Base-by-base conservation (phyloP, 1,140 invertebrate genomes). In the Brachionus koreanus region DNA sequence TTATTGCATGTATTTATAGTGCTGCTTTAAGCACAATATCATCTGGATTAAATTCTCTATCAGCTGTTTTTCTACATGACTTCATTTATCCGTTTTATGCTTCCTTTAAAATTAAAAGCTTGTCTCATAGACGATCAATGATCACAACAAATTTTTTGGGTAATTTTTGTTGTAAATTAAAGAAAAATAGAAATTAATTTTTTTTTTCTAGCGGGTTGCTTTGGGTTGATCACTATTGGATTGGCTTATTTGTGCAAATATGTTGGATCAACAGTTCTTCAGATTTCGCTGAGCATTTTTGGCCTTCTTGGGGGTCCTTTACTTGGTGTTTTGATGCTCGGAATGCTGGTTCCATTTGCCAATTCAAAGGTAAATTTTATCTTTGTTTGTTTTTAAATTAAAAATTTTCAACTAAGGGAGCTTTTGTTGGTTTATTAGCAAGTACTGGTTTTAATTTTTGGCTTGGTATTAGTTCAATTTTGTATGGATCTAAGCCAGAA, bases 21-120 rank as follows among this genome's bases (percentile, higher is more conserved):
- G 94, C 93, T 1, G 92, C 93, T 0, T 89, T 96, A 1, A 96
- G 94, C 85, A 97, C 95, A 3, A 93, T 97, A 1, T 95, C 95
- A 0, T 94, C 94, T 25, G 94, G 94, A 75, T 87, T 97, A 74
- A 97, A 96, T 86, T 95, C 95, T 0, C 87, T 97, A 63, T 92
- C 95, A 0, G 95, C 95, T 0, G 93, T 97, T 5, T 93, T 93
- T 2, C 92, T 94, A 86, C 92, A 97, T 87, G 96, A 98, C 88
- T 82, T 82, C 81, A 84, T 84, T 85, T 85, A 67, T 79, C 79
- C 79, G 35, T n/a, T 69, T 13, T 57, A 76, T 42, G n/a, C 29
- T 33, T 13, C 25, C 29, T 33, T 29, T 61, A 42, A 65, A 79
- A n/a, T 23, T 13, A 29, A 37, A 42, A 39, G 37, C 16, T 39